Evolutionary conservation across 2,888 invertebrate species (phyloP), one percentile per base, ranked within the genome.

Genomic region (Willowsia nigromaculata): DNA sequence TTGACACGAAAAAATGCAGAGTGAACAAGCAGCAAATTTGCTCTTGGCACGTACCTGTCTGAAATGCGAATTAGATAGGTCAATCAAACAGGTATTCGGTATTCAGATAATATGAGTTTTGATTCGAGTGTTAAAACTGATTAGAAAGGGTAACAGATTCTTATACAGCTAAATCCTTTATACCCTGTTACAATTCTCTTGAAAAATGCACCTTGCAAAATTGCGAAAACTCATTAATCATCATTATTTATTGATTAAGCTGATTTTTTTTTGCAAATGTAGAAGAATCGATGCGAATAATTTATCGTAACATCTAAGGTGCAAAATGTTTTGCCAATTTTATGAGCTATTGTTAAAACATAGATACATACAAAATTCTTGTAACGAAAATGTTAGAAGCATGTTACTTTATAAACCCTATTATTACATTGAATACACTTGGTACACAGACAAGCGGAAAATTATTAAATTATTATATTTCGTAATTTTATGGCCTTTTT

Each of bases 1-100:
- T 18, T 53, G 53, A 18, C 53, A 53, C 3, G 53, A 18, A 53
- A 1, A 53, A 53, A 53, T n/a, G n/a, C n/a, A n/a, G n/a, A 18
- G 1, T 43, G 13, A 13, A 18, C 7, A 18, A 0, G 1, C 1
- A 18, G 33, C 33, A 65, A 4, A 30, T 4, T 53, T 53, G 6
- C 5, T n/a, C n/a, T 22, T 53, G 4, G 18, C 7, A 7, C 11
- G 13, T 33, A 65, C 33, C 15, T 33, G 25, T 33, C 27, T 62
- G 62, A 86, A 86, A 86, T 43, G 80, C 62, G 65, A 86, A 86
- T 62, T 68, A 53, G 50, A 33, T 80, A 15, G 43, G n/a, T 25
- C 53, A 53, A 53, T n/a, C 25, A 74, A 25, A 74, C 5, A 74
- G 37, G 15, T n/a, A n/a, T n/a, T 43, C 11, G 11, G 9, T 9